Evolutionary conservation across 1,140 invertebrate species (phyloP).

Genomic region (Procambarus clarkii): DNA sequence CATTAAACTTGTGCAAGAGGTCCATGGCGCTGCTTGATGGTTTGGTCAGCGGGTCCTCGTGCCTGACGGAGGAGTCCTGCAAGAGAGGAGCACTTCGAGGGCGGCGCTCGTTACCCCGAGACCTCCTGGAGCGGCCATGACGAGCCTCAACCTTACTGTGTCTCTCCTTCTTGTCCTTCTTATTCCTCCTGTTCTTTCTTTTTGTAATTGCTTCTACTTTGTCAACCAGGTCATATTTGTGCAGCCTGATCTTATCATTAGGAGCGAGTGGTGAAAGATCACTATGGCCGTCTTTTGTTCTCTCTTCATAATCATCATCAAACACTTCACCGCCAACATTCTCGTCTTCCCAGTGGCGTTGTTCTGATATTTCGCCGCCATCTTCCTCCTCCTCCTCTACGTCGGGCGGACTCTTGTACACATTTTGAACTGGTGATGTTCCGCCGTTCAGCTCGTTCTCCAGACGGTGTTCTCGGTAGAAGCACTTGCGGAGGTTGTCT

Average conservation of each 20-base stretch:
- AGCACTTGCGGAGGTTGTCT: slow-evolving; percentile 67
- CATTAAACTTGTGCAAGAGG: slow-evolving; percentile 48
- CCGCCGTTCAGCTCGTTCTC: slow-evolving; percentile 46
- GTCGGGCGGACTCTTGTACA: slow-evolving; percentile 12
- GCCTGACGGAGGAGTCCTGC: background rate
- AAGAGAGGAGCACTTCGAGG: background rate
- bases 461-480: slow-evolving; percentile 55
- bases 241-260: background rate
- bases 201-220: background rate
- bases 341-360: slow-evolving; percentile 19
- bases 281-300: background rate
- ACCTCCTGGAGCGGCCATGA: background rate
- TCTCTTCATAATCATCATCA: slow-evolving; percentile 29
- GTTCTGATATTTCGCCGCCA: too few species aligned
- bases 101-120: background rate
- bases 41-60: background rate
- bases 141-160: slow-evolving; percentile 15
- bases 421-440: background rate
- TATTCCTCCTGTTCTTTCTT: slow-evolving; percentile 17
- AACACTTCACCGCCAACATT: slow-evolving; percentile 60
- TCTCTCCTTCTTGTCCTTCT: slow-evolving; percentile 20
- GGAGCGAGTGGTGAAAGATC: background rate
- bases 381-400: slow-evolving; percentile 18
- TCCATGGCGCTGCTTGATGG: slow-evolving; percentile 13
- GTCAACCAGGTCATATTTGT: background rate